Base-by-base conservation (phyloP, 2,888 invertebrate species). In the Cosmopolites sordidus region DNA sequence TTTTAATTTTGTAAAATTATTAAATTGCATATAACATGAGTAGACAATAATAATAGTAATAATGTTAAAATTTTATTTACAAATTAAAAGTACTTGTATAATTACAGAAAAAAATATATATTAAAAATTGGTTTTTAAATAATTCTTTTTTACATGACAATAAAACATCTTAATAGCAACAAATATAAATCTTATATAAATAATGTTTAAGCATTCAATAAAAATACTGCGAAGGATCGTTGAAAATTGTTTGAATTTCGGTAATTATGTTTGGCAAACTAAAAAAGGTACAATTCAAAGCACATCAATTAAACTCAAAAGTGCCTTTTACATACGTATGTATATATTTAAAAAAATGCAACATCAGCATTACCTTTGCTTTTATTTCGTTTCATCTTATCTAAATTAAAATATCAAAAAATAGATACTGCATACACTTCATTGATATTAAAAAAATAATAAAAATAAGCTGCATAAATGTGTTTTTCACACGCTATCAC, bases 31-130 rank as follows among this genome's bases (percentile, higher is more conserved):
- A 51, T 44, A 52, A 48, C 44, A 48, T 51, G 46, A 37, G 33
- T 43, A 56, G 17, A 9, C 5, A 41, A 45, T 43, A 43, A 44
- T 43, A 45, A 45, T 43, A 43, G 41, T 43, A 45, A 38, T 50
- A 50, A 50, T 15, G 16, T 46, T 46, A 42, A 52, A 16, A 43
- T 53, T 52, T 56, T 53, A 47, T 59, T 44, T 48, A 56, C 56
- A 56, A 14, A 16, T 38, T 42, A 51, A 48, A 48, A 48, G 29
- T 33, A 54, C 11, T 49, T 48, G 44, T 51, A 60, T 50, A 51
- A 56, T 55, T 48, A 55, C 51, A 58, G 46, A 52, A 22, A 22
- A 43, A 56, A n/a, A n/a, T n/a, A 58, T 51, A 59, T 59, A 59
- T 58, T 55, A 54, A 50, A 59, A 53, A 43, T 52, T 51, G 51